Conservation (phyloP, 2,797 vertebrate genomes). For the Dendrocincla tyrannina region DNA sequence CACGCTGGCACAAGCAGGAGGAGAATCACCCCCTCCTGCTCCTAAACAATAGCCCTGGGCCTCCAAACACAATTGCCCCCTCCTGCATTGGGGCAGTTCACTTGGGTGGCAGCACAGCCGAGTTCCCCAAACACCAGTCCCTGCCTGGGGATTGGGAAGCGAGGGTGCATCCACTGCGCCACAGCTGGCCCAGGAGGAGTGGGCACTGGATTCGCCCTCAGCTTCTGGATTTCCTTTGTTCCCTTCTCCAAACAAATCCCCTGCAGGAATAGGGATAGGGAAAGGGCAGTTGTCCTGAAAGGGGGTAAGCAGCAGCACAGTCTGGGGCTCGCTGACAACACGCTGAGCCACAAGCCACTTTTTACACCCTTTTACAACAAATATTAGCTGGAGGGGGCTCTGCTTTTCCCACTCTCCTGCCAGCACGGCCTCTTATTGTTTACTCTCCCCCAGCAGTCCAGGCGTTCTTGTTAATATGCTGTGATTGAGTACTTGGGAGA, state of each 20-base stretch:
- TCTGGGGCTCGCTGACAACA: background rate
- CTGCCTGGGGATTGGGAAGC: accelerated
- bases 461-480: slow-evolving; percentile 66
- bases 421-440: slow-evolving; percentile 58
- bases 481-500: slow-evolving; percentile 63
- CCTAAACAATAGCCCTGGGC: background rate
- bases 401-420: slow-evolving; percentile 38
- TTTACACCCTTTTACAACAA: slow-evolving; percentile 55
- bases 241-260: background rate
- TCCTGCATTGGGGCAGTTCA: accelerated
- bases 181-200: background rate
- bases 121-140: accelerated
- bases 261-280: background rate
- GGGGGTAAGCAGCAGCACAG: background rate
- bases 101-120: background rate
- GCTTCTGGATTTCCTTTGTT: background rate
- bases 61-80: background rate
- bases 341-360: slow-evolving; percentile 7
- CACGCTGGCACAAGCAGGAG: background rate
- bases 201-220: background rate
- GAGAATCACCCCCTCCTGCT: slow-evolving; percentile 8
- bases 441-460: slow-evolving; percentile 54
- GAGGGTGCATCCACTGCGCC: accelerated
- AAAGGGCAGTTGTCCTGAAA: background rate
- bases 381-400: slow-evolving; percentile 37